Evolutionary conservation across 2,113 vertebrate genomes (phyloP).

Genomic region (Tinamus guttatus): DNA sequence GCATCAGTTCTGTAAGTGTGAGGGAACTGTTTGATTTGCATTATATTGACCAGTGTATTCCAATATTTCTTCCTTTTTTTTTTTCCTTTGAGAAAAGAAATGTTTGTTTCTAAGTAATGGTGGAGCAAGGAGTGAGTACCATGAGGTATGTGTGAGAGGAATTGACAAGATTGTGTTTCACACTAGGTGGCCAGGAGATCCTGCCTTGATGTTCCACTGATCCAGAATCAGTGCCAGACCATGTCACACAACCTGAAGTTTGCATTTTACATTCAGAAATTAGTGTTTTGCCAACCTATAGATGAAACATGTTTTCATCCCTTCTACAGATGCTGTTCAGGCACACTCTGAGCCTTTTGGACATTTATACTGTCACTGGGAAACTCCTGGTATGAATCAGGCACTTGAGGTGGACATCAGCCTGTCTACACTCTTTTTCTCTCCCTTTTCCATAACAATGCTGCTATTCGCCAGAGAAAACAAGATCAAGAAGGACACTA

Average conservation of each 20-base stretch:
- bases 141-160: neutral
- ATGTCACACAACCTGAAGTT: neutral
- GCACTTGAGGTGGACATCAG: fast-evolving
- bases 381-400: neutral
- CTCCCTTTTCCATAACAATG: neutral
- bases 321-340: neutral
- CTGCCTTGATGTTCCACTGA: neutral
- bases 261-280: neutral
- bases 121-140: neutral
- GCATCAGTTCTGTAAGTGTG: neutral
- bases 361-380: neutral
- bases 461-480: neutral
- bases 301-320: neutral
- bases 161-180: neutral
- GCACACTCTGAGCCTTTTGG: neutral
- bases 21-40: neutral
- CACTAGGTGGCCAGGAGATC: neutral
- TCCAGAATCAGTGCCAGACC: neutral
- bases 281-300: neutral
- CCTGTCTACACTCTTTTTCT: neutral
- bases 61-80: neutral
- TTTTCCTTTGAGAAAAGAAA: neutral
- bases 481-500: neutral
- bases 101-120: neutral
- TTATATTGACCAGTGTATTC: neutral